A percentile compares a stretch with the other conserved stretches of the same genome.
Conservation (phyloP, 2,113 vertebrate species). For the Syngnathus scovelli region DNA sequence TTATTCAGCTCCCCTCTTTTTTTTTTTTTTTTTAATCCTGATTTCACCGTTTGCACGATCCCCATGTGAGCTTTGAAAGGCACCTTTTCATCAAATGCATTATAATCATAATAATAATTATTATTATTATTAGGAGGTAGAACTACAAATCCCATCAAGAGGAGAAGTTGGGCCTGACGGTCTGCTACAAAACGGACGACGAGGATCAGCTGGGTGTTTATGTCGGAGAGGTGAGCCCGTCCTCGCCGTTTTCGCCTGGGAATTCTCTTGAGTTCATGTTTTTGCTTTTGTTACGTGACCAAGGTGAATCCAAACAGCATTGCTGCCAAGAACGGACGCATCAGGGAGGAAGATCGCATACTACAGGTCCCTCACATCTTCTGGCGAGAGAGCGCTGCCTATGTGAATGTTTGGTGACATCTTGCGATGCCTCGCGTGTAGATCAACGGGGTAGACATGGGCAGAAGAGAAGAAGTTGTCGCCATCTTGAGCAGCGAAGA, state of each 20-base stretch:
- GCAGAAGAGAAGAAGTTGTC: constrained; percentile 78
- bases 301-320: constrained; percentile 85
- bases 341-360: constrained; percentile 76
- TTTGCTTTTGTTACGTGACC: background rate
- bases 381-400: background rate
- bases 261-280: background rate
- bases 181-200: constrained; percentile 82
- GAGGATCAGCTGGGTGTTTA: constrained; percentile 83
- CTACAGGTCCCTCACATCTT: constrained; percentile 54
- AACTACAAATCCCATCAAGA: constrained; percentile 77
- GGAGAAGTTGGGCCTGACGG: constrained; percentile 81
- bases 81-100: too few relatives aligned
- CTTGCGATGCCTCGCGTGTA: constrained; percentile 26
- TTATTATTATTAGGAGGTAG: constrained; percentile 72
- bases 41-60: too few relatives aligned
- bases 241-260: background rate
- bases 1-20: background rate
- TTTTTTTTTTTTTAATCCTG: too few relatives aligned
- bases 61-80: too few relatives aligned
- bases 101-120: too few relatives aligned
- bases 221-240: constrained; percentile 74
- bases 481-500: constrained; percentile 80
- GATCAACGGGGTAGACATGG: constrained; percentile 84
- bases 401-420: background rate
- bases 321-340: constrained; percentile 80